Base-by-base conservation (phyloP, 1,140 invertebrate species). In the Conus ventricosus region DNA sequence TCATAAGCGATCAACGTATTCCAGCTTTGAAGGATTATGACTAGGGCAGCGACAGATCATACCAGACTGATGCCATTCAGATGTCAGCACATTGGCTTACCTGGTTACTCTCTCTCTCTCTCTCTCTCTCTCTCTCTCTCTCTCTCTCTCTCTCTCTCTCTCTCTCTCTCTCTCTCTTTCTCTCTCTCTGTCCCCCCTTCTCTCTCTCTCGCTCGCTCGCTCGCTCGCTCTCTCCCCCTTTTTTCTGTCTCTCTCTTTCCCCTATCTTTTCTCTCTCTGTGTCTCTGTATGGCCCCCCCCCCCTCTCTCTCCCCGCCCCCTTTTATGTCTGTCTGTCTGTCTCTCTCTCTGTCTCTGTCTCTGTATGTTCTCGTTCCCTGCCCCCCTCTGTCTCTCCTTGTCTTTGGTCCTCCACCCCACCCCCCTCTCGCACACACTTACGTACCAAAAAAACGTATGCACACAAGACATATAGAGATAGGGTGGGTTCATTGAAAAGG, bases 261-360 rank as follows among this genome's bases (percentile, higher is more conserved):
- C 23, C 82, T 67, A 54, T 39, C 55, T 60, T 39, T 84, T 80
- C 88, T 87, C 54, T 51, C 71, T 89, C 67, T 60, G n/a, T 80
- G n/a, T 80, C 51, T 80, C 27, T 63, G 10, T 63, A 13, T 63
- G 60, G 1, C 4, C 60, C 17, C 17, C 1, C 4, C 17, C 60
- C 17, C 15, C 57, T 53, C 39, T 67, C 51, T 67, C 63, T 84
- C 75, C 13, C 67, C 4, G 8, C 53, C 51, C 78, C 53, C 51
- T 54, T 57, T 51, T 63, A 5, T 67, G 17, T 67, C 67, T 39
- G 39, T 39, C 39, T 39, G 0, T 57, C 60, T 75, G 17, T 53
- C 53, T 57, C 53, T 71, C 57, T 60, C 53, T 57, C 57, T 88
- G 63, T 54, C 51, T 53, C 8, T 63, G 7, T 27, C 67, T 86